phyloP scores from a whole-genome alignment of 2,113 vertebrate species.

The Drymodes brunneopygia region DNA sequence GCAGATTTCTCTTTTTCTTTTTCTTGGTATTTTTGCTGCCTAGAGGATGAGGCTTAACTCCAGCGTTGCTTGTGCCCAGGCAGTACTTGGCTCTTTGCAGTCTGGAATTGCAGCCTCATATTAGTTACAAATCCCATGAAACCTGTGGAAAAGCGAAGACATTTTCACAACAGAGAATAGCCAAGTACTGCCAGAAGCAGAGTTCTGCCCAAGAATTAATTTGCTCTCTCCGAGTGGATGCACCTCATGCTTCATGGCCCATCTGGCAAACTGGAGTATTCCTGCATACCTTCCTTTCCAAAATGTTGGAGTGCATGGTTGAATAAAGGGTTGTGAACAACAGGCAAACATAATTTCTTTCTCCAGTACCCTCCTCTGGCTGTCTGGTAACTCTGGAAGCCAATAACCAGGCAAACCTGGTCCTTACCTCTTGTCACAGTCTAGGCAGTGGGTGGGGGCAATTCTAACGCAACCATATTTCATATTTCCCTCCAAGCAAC shows the following conservation, averaged over 20 bases:
- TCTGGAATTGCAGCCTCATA: not conserved
- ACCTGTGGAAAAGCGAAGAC: not conserved
- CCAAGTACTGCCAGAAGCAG: not conserved
- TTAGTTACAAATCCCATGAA: not conserved
- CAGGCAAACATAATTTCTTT: not conserved
- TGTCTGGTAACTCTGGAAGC: not conserved
- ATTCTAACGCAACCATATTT: not conserved
- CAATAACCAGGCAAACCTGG: not conserved
- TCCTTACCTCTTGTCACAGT: not conserved
- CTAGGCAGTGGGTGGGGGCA: not conserved
- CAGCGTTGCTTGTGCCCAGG: not conserved
- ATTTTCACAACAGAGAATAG: not conserved
- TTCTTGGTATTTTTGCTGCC: not conserved
- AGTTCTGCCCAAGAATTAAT: not conserved
- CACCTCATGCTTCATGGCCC: rapidly evolving
- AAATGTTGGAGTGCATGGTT: not conserved
- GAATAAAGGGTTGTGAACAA: not conserved
- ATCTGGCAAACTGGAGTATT: not conserved
- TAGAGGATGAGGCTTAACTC: not conserved
- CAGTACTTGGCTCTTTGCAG: not conserved
- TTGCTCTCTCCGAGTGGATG: not conserved
- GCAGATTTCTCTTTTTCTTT: not conserved
- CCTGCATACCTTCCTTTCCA: not conserved
- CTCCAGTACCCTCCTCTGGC: not conserved
- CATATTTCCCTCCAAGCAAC: not conserved